Evolutionary conservation across 2,888 invertebrate genomes (phyloP).

Genomic region (Alentia gelatinosa): DNA sequence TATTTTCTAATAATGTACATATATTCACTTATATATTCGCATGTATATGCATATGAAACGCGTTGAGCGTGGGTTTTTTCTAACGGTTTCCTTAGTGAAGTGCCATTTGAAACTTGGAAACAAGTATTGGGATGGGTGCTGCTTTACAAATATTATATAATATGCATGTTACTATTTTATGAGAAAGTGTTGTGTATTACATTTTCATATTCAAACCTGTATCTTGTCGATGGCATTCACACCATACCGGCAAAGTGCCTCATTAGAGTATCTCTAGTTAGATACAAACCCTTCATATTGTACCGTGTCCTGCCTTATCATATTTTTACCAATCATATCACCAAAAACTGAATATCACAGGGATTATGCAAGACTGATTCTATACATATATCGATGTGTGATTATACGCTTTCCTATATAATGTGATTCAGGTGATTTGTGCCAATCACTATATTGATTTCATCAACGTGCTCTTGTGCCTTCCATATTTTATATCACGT

Average conservation of each 20-base stretch:
- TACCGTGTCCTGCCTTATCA: neutral
- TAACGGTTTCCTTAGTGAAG: no score
- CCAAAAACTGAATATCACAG: neutral
- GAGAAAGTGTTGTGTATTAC: neutral
- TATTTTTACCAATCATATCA: neutral
- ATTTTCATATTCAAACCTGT: neutral
- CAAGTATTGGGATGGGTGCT: neutral
- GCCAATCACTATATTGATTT: neutral
- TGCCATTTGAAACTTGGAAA: no score
- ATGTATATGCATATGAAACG: no score
- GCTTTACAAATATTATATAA: neutral
- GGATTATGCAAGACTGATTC: neutral
- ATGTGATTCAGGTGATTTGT: neutral
- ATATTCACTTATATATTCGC: no score
- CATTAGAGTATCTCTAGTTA: neutral
- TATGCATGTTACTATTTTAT: neutral
- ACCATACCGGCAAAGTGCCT: conserved; percentile 38
- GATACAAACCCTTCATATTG: neutral
- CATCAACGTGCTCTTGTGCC: neutral
- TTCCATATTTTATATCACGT: no score
- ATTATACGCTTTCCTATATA: neutral
- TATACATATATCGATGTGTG: neutral
- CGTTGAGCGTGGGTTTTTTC: no score
- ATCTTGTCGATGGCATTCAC: conserved; percentile 9
- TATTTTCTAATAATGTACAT: no score